Evolutionary conservation across 1,140 invertebrate species (phyloP), one percentile per base, ranked within the genome.

Genomic region (Theocolax elegans): DNA sequence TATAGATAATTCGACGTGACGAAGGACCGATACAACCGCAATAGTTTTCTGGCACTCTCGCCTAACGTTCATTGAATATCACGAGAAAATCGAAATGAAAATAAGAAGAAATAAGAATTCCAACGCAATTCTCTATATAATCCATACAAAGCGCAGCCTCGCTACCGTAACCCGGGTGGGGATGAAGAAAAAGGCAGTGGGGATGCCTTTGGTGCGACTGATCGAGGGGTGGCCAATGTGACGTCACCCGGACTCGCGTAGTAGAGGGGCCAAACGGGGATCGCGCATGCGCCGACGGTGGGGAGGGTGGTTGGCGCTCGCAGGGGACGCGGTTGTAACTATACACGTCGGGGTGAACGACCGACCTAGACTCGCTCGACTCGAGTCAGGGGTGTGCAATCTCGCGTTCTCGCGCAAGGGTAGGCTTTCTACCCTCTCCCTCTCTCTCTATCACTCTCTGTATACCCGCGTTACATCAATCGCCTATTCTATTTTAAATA

Each of bases 341-440:
- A 54, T 29, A n/a, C 40, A 12, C 21, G 13, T n/a, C 73, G 77
- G 73, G 85, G 78, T 85, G 83, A 85, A 86, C 77, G 85, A 84
- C 85, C 85, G 85, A 86, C 85, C 84, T 86, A 86, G 84, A 86
- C 84, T 85, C 83, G 76, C 27, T 35, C 58, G 10, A 51, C 10
- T 4, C 60, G 75, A 83, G 79, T 85, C 82, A 85, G 83, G 83
- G 83, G 83, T 85, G 82, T 83, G 82, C 81, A 80, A 79, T 78
- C 77, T 75, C 75, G 77, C 72, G 78, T 35, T 35, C 31, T 35
- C 31, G 4, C 77, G 73, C 79, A n/a, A n/a, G n/a, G n/a, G n/a
- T n/a, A n/a, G n/a, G 78, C 78, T 76, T 76, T 76, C 78, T 77
- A 79, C 73, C 77, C 79, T 79, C 75, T 46, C 31, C n/a, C n/a